Base-by-base conservation (phyloP, 2,113 vertebrate species). In the Chlamydotis undulata region DNA sequence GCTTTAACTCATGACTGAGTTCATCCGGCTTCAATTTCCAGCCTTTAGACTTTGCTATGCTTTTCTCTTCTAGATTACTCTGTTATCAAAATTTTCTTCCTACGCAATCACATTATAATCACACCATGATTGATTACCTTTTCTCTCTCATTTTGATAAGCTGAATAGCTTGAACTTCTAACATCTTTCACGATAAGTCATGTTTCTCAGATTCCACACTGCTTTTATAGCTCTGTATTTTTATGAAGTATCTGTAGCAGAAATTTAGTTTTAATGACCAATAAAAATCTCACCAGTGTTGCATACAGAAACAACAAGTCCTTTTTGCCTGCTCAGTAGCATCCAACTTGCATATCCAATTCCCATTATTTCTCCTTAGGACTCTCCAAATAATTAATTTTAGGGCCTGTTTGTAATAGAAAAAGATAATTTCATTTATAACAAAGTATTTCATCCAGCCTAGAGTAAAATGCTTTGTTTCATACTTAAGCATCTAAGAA, bases 341-440 rank as follows among this genome's bases (percentile, higher is more conserved):
- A 4, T 59, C 16, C 63, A 86, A 73, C 52, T 45, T 81, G 19
- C 35, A 39, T 39, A 69, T 83, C 82, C 59, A 85, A 73, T 88
- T 95, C 49, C 14, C 28, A 45, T 86, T 88, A 69, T 83, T 96
- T 93, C 50, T 93, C 74, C 87, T 89, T 67, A 91, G 69, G 74
- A 89, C 47, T 60, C 69, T 75, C 55, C 14, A 80, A 90, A 80
- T 83, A 94, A 95, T 87, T 87, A 85, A 83, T 93, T 86, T 80
- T 69, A 88, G 79, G 19, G 19, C 24, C 17, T 61, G 24, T 26
- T 91, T 85, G 41, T 87, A 94, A 76, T 64, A 77, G 82, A 50
- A 88, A 68, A 87, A 69, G 33, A 82, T 53, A 79, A 91, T 88
- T 79, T 78, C 3, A 57, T 91, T 95, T 92, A 70, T 90, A 92